Conservation (phyloP, 1,140 invertebrate species). For the Drosophila kepulauana region DNA sequence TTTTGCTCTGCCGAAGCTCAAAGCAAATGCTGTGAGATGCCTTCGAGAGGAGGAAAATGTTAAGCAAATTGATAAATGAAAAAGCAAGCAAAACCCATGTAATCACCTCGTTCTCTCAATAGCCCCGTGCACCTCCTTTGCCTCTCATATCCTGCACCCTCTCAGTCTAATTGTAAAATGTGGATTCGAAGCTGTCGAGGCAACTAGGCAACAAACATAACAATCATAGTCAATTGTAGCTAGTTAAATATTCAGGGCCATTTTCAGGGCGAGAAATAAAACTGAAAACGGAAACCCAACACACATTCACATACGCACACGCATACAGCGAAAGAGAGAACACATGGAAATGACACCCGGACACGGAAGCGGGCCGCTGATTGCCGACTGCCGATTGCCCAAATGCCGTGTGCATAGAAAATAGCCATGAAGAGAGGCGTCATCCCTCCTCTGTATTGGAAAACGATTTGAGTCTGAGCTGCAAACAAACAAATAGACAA, state of each 20-base stretch:
- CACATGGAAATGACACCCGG: constrained; percentile 46
- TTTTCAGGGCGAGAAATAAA: constrained; percentile 70
- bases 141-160: background rate
- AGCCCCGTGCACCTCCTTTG: background rate
- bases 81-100: constrained; percentile 22
- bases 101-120: constrained; percentile 2
- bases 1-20: constrained; percentile 21
- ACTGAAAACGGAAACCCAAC: constrained; percentile 48
- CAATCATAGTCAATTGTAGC: constrained; percentile 78
- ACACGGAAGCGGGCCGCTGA: constrained; percentile 41
- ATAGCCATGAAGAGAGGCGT: constrained; percentile 39
- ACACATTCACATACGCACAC: constrained; percentile 16
- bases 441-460: constrained; percentile 56
- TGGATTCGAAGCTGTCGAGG: constrained; percentile 22
- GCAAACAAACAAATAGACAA: constrained; percentile 29
- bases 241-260: constrained; percentile 74
- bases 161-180: constrained; percentile 68
- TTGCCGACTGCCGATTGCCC: constrained; percentile 61
- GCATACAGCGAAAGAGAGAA: constrained; percentile 3
- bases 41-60: constrained; percentile 26
- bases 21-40: constrained; percentile 24
- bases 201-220: constrained; percentile 61
- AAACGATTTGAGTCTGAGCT: constrained; percentile 61
- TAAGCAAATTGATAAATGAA: constrained; percentile 77
- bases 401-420: constrained; percentile 71